These are phyloP conservation scores for Engystomops pustulosus DNA, from an alignment of 2,113 vertebrate species.

Conservation along the genomic window DNA sequence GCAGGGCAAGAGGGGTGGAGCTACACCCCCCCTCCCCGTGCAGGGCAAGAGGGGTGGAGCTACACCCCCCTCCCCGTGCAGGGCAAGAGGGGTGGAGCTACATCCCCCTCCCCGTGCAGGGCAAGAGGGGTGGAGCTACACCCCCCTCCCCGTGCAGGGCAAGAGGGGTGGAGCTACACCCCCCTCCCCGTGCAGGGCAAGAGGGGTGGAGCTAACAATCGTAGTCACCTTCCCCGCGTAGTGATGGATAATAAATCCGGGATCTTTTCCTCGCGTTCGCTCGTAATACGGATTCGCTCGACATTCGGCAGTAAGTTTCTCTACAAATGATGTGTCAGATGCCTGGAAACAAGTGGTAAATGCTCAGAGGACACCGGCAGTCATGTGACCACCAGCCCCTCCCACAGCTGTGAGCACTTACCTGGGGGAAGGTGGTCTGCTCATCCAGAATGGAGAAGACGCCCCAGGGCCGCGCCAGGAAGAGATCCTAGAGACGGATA, in stretches of 20 bases:
- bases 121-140: background rate
- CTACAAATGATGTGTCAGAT: conserved; percentile 76
- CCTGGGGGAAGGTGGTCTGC: conserved; percentile 79
- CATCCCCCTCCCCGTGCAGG: too few relatives aligned
- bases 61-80: background rate
- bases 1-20: too few relatives aligned
- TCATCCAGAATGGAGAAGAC: conserved; percentile 79
- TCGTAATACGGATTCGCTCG: conserved; percentile 71
- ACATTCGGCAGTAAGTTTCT: conserved; percentile 76
- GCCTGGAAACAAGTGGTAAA: conserved; percentile 65
- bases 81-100: background rate
- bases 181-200: too few relatives aligned
- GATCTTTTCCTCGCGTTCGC: conserved; percentile 63
- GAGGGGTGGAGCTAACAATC: too few relatives aligned
- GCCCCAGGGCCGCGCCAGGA: conserved; percentile 76
- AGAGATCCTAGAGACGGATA: conserved; percentile 69
- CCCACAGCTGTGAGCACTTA: conserved; percentile 54
- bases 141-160: fast-evolving
- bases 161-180: too few relatives aligned
- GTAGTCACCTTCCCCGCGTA: conserved; percentile 76
- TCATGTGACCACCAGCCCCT: too few relatives aligned
- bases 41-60: too few relatives aligned
- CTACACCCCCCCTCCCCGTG: too few relatives aligned
- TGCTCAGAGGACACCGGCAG: too few relatives aligned
- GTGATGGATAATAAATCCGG: conserved; percentile 74